Percentiles rank a stretch among this genome's conserved stretches.
Conservation (phyloP, 1,140 invertebrate genomes). For the Choristoneura fumiferana region DNA sequence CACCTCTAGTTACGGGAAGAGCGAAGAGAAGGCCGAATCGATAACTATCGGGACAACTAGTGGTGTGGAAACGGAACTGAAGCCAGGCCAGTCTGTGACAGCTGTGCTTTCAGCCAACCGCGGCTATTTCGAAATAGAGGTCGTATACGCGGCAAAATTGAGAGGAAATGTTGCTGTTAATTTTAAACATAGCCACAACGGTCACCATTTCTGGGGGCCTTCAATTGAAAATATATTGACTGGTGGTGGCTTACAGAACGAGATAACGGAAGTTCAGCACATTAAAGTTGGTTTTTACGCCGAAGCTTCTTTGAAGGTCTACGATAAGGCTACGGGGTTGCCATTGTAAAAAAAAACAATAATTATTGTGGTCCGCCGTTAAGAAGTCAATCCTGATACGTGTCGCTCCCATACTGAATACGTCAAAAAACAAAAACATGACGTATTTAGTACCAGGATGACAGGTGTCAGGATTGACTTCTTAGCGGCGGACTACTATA, state of each 20-base stretch:
- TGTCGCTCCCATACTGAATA: too few species aligned
- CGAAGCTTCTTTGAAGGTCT: slow-evolving; percentile 52
- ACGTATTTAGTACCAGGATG: too few species aligned
- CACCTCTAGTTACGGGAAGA: slow-evolving; percentile 42
- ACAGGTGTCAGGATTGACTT: too few species aligned
- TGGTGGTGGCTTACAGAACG: slow-evolving; percentile 41
- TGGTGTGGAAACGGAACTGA: slow-evolving; percentile 49
- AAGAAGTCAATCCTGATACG: too few species aligned
- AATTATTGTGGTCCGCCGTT: too few species aligned
- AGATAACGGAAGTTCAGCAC: slow-evolving; percentile 34
- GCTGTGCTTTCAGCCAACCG: slow-evolving; percentile 51
- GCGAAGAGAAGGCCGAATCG: slow-evolving; percentile 51
- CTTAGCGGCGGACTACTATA: too few species aligned
- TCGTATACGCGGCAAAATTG: slow-evolving; percentile 41
- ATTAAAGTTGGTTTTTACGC: slow-evolving; percentile 49
- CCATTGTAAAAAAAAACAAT: slow-evolving; percentile 26
- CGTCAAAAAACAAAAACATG: too few species aligned
- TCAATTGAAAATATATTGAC: slow-evolving; percentile 45
- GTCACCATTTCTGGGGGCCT: slow-evolving; percentile 59
- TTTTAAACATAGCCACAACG: slow-evolving; percentile 38
- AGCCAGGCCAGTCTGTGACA: slow-evolving; percentile 49
- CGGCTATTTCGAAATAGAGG: slow-evolving; percentile 48
- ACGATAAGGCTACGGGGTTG: slow-evolving; percentile 44
- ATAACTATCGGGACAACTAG: slow-evolving; percentile 49
- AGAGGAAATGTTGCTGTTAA: slow-evolving; percentile 54